A percentile compares a stretch with the other conserved stretches of the same genome.
Conservation (phyloP, 2,888 invertebrate species). For the Caenorhabditis imperialis region DNA sequence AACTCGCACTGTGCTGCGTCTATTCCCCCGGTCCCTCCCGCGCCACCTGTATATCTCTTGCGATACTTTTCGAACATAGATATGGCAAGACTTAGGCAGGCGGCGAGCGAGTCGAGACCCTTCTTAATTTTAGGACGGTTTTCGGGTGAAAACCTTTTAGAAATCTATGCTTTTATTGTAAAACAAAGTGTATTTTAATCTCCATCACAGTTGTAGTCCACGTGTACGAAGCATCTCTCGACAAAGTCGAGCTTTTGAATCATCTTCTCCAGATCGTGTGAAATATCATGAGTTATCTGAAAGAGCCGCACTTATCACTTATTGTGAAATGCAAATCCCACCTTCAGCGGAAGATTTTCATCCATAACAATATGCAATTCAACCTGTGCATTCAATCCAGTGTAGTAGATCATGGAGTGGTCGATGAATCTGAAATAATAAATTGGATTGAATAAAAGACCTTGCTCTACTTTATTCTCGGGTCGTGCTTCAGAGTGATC, state of each 20-base stretch:
- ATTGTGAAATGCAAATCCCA: constrained; percentile 51
- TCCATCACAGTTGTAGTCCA: constrained; percentile 74
- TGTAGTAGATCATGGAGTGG: constrained; percentile 80
- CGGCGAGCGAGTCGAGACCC: constrained; percentile 5
- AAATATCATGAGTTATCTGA: constrained; percentile 79
- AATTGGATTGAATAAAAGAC: not conserved
- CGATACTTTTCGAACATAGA: not conserved
- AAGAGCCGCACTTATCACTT: not conserved
- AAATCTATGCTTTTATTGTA: not conserved
- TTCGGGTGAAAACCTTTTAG: not conserved
- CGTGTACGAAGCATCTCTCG: constrained; percentile 71
- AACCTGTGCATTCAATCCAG: constrained; percentile 79
- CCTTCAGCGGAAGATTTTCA: constrained; percentile 78
- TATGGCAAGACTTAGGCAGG: constrained; percentile 15
- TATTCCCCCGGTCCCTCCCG: constrained; percentile 3
- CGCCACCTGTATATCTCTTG: constrained; percentile 9
- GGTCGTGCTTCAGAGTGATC: constrained; percentile 72
- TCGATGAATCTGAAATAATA: constrained; percentile 76
- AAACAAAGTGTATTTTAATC: constrained; percentile 43
- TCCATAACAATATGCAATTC: constrained; percentile 78
- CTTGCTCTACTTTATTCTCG: constrained; percentile 49
- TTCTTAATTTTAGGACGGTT: not conserved
- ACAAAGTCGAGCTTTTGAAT: constrained; percentile 77
- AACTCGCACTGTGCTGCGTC: too few species aligned
- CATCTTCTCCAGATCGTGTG: constrained; percentile 78